Evolutionary conservation across 92 coral and sea anemone species (phyloP).

Genomic region (Porites evermanni): DNA sequence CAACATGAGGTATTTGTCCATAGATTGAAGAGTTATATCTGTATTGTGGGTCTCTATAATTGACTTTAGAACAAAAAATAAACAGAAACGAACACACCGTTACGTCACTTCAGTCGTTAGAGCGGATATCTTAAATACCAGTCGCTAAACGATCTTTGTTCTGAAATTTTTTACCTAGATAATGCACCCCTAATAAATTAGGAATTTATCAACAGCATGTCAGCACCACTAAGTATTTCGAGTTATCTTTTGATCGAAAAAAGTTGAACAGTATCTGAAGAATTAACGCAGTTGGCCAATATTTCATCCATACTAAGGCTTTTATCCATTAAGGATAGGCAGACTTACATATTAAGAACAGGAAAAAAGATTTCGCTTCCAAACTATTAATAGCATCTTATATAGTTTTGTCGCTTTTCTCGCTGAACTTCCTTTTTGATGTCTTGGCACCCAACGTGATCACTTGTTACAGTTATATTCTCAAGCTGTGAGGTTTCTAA

Average conservation of each 20-base stretch:
- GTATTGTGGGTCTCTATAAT: no score
- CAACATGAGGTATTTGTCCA: no score
- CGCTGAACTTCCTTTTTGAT: not conserved
- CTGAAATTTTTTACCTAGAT: no score
- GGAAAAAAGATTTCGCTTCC: not conserved
- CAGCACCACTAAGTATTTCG: no score
- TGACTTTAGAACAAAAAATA: no score
- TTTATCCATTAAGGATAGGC: not conserved
- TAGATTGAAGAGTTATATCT: no score
- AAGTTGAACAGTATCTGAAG: not conserved
- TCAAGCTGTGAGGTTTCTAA: conserved; percentile 10
- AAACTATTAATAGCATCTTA: not conserved
- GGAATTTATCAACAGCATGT: not conserved
- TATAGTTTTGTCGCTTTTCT: not conserved
- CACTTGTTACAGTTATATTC: not conserved
- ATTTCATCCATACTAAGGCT: not conserved
- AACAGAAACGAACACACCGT: no score
- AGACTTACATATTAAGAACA: not conserved
- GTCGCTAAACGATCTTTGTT: no score
- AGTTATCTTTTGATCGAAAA: no score
- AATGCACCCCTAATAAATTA: not conserved
- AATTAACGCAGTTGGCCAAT: not conserved
- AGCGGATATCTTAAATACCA: no score
- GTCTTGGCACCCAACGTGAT: not conserved
- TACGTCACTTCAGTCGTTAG: no score